These are phyloP conservation scores for Grus americana DNA, from an alignment of 2,113 vertebrate genomes.

Conservation along the genomic window DNA sequence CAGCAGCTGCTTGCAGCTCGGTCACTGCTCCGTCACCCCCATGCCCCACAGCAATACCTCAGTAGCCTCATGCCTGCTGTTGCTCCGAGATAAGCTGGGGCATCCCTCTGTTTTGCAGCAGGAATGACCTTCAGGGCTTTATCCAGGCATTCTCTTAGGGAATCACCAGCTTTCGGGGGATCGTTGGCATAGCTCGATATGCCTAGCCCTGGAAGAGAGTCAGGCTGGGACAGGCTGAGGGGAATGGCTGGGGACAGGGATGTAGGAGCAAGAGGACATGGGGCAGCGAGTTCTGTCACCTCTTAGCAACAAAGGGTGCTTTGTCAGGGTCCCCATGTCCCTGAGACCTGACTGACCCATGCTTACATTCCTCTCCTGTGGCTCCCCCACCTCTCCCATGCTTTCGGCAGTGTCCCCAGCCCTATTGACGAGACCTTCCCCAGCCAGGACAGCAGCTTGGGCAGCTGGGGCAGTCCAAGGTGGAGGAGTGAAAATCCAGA, in stretches of 20 bases:
- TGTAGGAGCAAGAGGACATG: neutral
- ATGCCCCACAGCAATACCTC: conserved; percentile 48
- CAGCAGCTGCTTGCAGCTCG: neutral
- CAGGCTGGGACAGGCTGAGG: neutral
- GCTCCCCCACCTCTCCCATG: neutral
- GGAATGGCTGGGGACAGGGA: neutral
- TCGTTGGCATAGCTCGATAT: conserved; percentile 66
- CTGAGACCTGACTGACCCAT: neutral
- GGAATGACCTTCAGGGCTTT: conserved; percentile 76
- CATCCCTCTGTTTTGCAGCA: conserved; percentile 65
- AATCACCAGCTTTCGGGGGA: conserved; percentile 47
- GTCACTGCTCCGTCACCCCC: neutral
- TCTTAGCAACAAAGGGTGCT: neutral
- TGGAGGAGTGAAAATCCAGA: neutral
- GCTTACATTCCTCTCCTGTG: accelerated
- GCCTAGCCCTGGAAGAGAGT: conserved; percentile 62
- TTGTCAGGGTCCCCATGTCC: neutral
- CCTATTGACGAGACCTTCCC: neutral
- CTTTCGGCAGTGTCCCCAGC: neutral
- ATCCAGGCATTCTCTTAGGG: conserved; percentile 75
- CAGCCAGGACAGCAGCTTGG: neutral
- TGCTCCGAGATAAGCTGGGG: conserved; percentile 83
- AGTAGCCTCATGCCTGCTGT: conserved; percentile 90
- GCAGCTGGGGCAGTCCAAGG: neutral
- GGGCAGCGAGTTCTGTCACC: neutral